A percentile compares a stretch with the other conserved stretches of the same genome.
Conservation (phyloP, 2,888 invertebrate species). For the Clusia tigrina region DNA sequence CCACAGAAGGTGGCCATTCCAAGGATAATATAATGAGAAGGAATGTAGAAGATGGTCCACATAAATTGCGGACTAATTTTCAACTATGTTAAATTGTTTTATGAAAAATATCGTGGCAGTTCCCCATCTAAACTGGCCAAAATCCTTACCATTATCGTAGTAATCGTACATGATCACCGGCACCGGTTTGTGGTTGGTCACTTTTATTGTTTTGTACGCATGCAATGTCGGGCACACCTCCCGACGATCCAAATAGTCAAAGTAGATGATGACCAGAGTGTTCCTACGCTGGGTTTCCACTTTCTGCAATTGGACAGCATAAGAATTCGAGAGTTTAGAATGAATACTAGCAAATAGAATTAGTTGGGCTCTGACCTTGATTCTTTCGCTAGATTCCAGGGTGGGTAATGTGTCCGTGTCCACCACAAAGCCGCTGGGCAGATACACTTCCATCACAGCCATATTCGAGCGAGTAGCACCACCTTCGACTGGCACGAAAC, state of each 20-base stretch:
- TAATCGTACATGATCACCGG: conserved; percentile 89
- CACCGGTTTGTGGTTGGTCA: conserved; percentile 86
- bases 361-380: conserved; percentile 45
- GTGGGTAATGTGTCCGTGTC: conserved; percentile 82
- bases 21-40: background rate
- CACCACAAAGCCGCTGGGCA: conserved; percentile 91
- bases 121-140: no score
- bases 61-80: no score
- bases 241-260: conserved; percentile 72
- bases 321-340: background rate
- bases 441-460: conserved; percentile 87
- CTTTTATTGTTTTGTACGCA: conserved; percentile 84
- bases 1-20: background rate
- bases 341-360: conserved; percentile 2
- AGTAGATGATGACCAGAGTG: conserved; percentile 75
- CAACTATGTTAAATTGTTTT: no score
- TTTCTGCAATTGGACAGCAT: conserved; percentile 58
- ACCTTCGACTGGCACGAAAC: conserved; percentile 57
- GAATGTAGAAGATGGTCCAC: no score
- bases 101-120: background rate
- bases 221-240: conserved; percentile 89
- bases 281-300: conserved; percentile 76
- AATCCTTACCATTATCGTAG: conserved; percentile 85
- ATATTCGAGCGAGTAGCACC: conserved; percentile 73
- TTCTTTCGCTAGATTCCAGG: conserved; percentile 66